Evolutionary conservation across 2,113 vertebrate species (phyloP).

Genomic region (Barnardius zonarius): DNA sequence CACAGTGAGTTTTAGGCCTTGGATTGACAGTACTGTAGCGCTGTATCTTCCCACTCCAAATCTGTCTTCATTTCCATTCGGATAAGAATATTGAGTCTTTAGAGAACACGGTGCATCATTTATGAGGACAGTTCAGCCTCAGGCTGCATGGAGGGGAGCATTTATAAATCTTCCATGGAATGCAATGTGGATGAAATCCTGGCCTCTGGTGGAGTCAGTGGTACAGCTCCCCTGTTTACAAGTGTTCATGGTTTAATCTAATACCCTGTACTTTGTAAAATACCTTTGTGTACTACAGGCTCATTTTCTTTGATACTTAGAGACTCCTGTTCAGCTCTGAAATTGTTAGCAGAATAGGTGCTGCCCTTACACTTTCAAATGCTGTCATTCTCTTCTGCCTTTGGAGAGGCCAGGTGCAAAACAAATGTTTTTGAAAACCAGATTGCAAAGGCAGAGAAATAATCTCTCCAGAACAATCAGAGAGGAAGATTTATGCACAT

Average conservation of each 20-base stretch:
- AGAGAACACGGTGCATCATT: neutral
- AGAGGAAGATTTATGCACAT: neutral
- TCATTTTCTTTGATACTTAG: neutral
- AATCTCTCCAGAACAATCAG: neutral
- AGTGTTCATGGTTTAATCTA: neutral
- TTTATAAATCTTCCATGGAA: neutral
- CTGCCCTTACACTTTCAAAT: neutral
- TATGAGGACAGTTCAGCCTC: neutral
- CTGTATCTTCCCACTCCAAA: neutral
- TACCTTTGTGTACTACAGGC: neutral
- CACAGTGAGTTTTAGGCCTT: neutral
- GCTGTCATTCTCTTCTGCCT: neutral
- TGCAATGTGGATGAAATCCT: neutral
- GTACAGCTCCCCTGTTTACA: neutral
- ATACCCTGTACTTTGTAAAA: neutral
- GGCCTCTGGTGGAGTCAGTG: neutral
- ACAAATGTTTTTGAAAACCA: neutral
- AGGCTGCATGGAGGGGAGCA: neutral
- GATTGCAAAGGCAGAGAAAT: neutral
- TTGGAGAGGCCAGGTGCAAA: neutral
- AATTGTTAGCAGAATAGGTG: neutral
- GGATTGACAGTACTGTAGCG: neutral
- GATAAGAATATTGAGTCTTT: neutral
- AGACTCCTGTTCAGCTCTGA: neutral
- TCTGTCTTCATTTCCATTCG: neutral